These are phyloP conservation scores for Dipus sagitta DNA, from an alignment of 2,797 vertebrate genomes.

Conservation along the genomic window DNA sequence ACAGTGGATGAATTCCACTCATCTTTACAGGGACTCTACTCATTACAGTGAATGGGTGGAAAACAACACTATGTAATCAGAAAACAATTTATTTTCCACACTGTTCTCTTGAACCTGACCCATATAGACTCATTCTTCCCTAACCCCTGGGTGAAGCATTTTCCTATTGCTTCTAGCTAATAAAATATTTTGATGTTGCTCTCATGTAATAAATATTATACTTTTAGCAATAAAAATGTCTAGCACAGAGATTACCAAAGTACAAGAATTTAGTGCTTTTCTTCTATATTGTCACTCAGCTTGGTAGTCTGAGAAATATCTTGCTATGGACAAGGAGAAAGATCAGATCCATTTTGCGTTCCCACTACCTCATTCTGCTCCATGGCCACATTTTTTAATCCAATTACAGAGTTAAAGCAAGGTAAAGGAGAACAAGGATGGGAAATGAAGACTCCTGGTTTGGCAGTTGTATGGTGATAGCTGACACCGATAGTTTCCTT, in stretches of 20 bases:
- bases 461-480: fast-evolving
- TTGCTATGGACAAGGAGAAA: neutral
- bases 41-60: neutral
- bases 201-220: slow-evolving; percentile 25
- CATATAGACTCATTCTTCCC: neutral
- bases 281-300: neutral
- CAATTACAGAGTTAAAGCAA: neutral
- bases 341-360: neutral
- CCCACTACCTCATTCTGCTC: neutral
- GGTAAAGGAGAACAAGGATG: neutral
- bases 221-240: slow-evolving; percentile 27
- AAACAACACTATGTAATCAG: slow-evolving; percentile 8
- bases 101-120: slow-evolving; percentile 16
- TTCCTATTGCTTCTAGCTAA: slow-evolving; percentile 16
- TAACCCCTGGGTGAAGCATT: slow-evolving; percentile 21
- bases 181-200: slow-evolving; percentile 23
- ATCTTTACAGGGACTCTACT: neutral
- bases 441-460: neutral
- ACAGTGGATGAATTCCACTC: neutral
- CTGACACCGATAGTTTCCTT: neutral
- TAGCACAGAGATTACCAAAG: neutral
- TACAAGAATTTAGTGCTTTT: neutral
- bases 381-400: neutral
- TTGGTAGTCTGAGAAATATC: neutral
- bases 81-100: slow-evolving; percentile 5